These are phyloP conservation scores for Papilio dardanus DNA, from an alignment of 1,140 invertebrate genomes.

Conservation along the genomic window DNA sequence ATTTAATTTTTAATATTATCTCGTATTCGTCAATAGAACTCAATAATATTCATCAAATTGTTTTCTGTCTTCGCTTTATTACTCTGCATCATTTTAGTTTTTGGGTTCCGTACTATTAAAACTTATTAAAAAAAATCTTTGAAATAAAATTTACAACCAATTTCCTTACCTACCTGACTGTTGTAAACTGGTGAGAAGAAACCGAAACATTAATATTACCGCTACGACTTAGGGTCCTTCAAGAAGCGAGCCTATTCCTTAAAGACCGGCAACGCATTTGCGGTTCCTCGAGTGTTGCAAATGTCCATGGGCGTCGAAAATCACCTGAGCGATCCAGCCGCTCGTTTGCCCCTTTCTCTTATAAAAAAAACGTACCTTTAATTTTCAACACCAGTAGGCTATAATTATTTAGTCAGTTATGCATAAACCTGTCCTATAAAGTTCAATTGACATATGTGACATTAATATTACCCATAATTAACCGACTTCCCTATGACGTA, in stretches of 20 bases:
- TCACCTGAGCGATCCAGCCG: no score
- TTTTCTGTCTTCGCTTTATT: conserved; percentile 20
- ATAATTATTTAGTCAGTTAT: not conserved
- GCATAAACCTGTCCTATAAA: not conserved
- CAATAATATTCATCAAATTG: conserved; percentile 25
- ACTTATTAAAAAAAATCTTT: not conserved
- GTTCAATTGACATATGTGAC: not conserved
- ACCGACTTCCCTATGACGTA: not conserved
- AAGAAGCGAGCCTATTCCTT: no score
- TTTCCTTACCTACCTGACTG: no score
- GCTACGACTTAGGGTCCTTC: no score
- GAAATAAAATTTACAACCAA: not conserved
- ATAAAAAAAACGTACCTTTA: not conserved
- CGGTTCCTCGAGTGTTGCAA: no score
- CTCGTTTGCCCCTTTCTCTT: no score
- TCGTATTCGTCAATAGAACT: conserved; percentile 13
- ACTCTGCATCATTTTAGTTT: not conserved
- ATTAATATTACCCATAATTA: not conserved
- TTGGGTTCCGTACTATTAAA: not conserved
- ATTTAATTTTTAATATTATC: not conserved
- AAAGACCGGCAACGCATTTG: no score
- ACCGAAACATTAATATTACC: no score
- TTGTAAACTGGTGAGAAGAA: no score
- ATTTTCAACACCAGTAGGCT: not conserved
- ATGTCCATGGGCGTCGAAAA: no score